Evolutionary conservation across 2,797 vertebrate genomes (phyloP).

Genomic region (Threskiornis aethiopicus): DNA sequence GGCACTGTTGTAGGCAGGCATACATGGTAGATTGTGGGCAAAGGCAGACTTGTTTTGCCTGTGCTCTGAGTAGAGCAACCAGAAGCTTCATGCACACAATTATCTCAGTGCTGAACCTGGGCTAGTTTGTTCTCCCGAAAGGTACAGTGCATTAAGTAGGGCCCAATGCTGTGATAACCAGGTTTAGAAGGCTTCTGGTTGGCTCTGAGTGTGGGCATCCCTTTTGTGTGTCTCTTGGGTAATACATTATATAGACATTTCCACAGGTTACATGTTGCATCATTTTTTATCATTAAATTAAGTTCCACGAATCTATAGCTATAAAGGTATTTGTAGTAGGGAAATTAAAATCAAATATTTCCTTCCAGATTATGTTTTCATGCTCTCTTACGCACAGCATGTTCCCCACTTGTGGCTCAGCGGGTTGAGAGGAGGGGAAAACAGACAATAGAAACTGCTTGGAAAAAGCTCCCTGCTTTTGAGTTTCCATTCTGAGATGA

Average conservation of each 20-base stretch:
- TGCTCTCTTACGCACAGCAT: fast-evolving
- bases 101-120: not conserved
- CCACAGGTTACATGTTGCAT: not conserved
- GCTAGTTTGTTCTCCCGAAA: not conserved
- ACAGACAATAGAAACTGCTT: not conserved
- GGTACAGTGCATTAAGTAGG: not conserved
- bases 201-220: not conserved
- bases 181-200: not conserved
- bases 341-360: not conserved
- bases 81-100: not conserved
- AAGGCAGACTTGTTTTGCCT: not conserved
- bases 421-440: not conserved
- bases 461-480: not conserved
- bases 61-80: not conserved
- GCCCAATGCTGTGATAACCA: not conserved
- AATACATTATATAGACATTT: not conserved
- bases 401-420: not conserved
- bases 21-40: not conserved
- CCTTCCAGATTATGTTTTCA: not conserved
- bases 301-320: not conserved
- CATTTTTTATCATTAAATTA: not conserved
- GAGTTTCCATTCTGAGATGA: not conserved
- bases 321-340: not conserved
- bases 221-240: not conserved
- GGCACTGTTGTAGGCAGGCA: not conserved